phyloP scores from a whole-genome alignment of 1,140 invertebrate species.

The Muscidifurax raptorellus region DNA sequence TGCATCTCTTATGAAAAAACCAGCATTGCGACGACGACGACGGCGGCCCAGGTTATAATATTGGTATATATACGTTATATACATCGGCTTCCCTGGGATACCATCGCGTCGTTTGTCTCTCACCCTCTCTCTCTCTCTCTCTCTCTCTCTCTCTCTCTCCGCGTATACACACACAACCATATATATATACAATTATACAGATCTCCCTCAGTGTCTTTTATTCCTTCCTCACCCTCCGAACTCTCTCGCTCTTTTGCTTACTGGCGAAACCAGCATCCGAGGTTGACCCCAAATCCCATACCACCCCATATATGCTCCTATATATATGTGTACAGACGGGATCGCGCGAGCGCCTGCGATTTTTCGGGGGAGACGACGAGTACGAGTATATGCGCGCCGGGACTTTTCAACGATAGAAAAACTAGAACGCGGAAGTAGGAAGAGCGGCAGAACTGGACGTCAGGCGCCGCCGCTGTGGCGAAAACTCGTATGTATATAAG shows the following conservation, averaged over 20 bases:
- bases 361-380: background rate
- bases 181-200: background rate
- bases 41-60: background rate
- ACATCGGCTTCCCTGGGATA: background rate
- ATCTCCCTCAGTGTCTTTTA: conserved; percentile 14
- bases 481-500: conserved; percentile 16
- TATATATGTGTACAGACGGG: background rate
- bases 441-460: conserved; percentile 33
- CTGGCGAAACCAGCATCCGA: conserved; percentile 30
- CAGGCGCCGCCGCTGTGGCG: background rate
- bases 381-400: background rate
- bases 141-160: conserved; percentile 3
- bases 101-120: background rate
- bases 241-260: background rate
- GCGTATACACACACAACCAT: no score
- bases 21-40: background rate
- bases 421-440: conserved; percentile 37
- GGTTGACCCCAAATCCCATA: conserved; percentile 11
- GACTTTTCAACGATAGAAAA: conserved; percentile 25
- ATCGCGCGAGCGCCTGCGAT: background rate
- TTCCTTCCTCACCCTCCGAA: background rate
- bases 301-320: background rate
- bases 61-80: no score
- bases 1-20: conserved; percentile 1
- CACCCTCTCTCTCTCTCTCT: conserved; percentile 19